Percentiles rank a stretch among this genome's conserved stretches.
These are phyloP conservation scores for Helobdella robusta DNA, from an alignment of 2,888 invertebrate species.

Conservation along the genomic window DNA sequence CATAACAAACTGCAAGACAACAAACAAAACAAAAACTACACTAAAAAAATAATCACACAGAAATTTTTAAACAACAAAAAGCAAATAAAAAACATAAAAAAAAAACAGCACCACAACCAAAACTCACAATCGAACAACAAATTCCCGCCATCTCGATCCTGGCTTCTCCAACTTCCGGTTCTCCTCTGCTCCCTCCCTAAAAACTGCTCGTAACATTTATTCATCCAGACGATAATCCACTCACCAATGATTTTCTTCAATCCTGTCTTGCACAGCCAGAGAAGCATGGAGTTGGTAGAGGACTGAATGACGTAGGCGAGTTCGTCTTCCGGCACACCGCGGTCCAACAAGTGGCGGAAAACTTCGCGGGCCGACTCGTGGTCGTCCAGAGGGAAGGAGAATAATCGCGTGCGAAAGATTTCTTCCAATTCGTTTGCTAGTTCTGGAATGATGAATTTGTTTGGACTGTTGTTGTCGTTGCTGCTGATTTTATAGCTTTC, in stretches of 20 bases:
- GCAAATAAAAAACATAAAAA: no score
- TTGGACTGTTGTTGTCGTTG: no score
- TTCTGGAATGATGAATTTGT: conserved; percentile 25
- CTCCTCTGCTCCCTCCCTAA: conserved; percentile 19
- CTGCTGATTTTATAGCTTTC: no score
- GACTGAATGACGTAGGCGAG: conserved; percentile 35
- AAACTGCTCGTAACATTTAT: conserved; percentile 33
- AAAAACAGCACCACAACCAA: no score
- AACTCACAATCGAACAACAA: no score
- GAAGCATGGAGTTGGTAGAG: conserved; percentile 31
- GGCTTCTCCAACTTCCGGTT: no score
- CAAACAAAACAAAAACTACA: no score
- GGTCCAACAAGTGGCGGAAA: conserved; percentile 31
- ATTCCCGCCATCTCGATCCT: no score
- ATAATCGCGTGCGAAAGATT: conserved; percentile 34
- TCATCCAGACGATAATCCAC: conserved; percentile 35
- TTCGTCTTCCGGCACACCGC: conserved; percentile 33
- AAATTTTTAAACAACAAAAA: no score
- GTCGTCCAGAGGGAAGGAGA: conserved; percentile 35
- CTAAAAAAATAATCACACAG: no score
- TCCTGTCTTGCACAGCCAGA: conserved; percentile 31
- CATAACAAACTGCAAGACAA: no score
- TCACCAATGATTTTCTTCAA: conserved; percentile 35
- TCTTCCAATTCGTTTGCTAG: conserved; percentile 35
- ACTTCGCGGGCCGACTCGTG: conserved; percentile 32